Percentiles rank a stretch among this genome's conserved stretches.
These are phyloP conservation scores for Sipunculus nudus DNA, from an alignment of 2,888 invertebrate species.

Conservation along the genomic window DNA sequence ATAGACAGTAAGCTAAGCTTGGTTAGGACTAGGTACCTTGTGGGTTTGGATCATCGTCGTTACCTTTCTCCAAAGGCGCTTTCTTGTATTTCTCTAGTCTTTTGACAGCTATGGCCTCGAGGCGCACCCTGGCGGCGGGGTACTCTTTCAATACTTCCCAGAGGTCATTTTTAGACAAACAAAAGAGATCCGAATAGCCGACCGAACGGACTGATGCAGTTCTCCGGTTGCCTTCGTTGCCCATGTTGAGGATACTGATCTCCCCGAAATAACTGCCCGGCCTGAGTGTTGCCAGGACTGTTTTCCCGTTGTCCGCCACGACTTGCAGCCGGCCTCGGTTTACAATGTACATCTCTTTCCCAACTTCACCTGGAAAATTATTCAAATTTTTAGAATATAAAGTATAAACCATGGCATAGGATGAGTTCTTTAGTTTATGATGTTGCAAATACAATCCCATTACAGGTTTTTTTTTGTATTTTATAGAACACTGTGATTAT, in stretches of 20 bases:
- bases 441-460: too few species aligned
- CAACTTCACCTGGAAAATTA: conserved; percentile 89
- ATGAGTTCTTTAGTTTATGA: too few species aligned
- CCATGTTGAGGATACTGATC: conserved; percentile 91
- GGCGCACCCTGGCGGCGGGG: conserved; percentile 72
- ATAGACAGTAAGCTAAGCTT: too few species aligned
- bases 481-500: too few species aligned
- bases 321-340: conserved; percentile 79
- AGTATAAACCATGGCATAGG: not conserved
- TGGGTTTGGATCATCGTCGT: too few species aligned
- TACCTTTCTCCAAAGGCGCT: conserved; percentile 54
- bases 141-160: conserved; percentile 94
- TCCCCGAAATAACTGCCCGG: conserved; percentile 99
- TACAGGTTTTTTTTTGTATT: too few species aligned
- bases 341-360: conserved; percentile 99
- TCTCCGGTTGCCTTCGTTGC: conserved; percentile 98
- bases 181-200: conserved; percentile 98
- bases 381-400: too few species aligned
- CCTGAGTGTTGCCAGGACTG: conserved; percentile 95
- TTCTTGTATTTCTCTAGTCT: conserved; percentile 97
- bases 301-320: conserved; percentile 87
- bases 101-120: conserved; percentile 97
- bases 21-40: too few species aligned
- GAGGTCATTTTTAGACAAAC: conserved; percentile 98
- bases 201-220: conserved; percentile 98